A percentile compares a stretch with the other conserved stretches of the same genome.
Evolutionary conservation across 2,113 vertebrate species (phyloP).

Genomic region (Syngnathus scovelli): DNA sequence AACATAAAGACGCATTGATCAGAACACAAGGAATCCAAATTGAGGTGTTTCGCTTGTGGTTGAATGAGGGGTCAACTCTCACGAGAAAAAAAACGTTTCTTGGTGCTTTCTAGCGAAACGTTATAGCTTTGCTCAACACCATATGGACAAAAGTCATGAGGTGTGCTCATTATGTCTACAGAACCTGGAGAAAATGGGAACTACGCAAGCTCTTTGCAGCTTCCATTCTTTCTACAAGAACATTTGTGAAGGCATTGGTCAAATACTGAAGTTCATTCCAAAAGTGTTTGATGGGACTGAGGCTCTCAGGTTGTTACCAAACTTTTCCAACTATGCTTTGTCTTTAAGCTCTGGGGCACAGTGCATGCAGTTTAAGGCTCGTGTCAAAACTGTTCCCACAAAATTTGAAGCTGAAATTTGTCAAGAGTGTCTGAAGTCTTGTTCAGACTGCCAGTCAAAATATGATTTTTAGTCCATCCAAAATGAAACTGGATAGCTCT

Average conservation of each 20-base stretch:
- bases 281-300: background rate
- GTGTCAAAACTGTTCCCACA: background rate
- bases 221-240: background rate
- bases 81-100: slow-evolving; percentile 31
- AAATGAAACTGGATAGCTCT: too few species aligned
- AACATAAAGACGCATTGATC: slow-evolving; percentile 61
- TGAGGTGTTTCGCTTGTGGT: slow-evolving; percentile 50
- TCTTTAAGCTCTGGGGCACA: background rate
- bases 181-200: background rate
- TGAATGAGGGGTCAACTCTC: slow-evolving; percentile 54
- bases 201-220: slow-evolving; percentile 37
- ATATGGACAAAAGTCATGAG: background rate
- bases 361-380: background rate
- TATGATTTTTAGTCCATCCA: too few species aligned
- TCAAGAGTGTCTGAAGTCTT: background rate
- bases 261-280: background rate
- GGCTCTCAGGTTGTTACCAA: background rate
- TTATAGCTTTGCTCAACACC: slow-evolving; percentile 29
- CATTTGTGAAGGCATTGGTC: background rate
- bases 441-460: too few species aligned
- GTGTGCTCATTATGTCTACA: background rate
- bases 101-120: slow-evolving; percentile 15
- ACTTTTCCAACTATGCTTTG: background rate
- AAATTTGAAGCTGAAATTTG: background rate
- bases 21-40: slow-evolving; percentile 49